Conservation (phyloP, 1,140 invertebrate genomes). For the Prorops nasuta region DNA sequence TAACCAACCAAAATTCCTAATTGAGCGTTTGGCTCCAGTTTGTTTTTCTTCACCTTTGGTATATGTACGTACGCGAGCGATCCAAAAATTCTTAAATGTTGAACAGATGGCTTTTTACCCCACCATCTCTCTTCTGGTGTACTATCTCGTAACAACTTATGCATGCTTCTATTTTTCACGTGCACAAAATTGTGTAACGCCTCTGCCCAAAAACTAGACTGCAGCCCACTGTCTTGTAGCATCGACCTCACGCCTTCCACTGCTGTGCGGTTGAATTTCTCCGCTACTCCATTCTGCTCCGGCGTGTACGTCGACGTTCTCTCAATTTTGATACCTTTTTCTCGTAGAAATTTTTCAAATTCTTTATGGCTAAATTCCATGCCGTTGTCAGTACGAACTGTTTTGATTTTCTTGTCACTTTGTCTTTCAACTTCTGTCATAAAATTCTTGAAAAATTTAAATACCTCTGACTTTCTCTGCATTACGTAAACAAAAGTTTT, state of each 20-base stretch:
- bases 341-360: not conserved
- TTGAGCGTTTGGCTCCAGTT: not conserved
- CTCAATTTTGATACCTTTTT: constrained; percentile 2
- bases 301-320: not conserved
- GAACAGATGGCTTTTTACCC: constrained; percentile 1
- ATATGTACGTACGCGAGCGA: constrained; percentile 1
- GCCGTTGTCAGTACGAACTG: constrained; percentile 9
- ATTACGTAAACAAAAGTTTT: constrained; percentile 4
- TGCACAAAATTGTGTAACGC: not conserved
- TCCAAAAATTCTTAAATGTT: constrained; percentile 5
- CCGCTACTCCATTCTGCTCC: constrained; percentile 1
- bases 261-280: constrained; percentile 1
- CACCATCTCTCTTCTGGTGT: constrained; percentile 6
- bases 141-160: not conserved
- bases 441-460: constrained; percentile 8
- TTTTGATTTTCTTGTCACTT: not conserved
- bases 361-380: constrained; percentile 3
- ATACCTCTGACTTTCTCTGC: constrained; percentile 8
- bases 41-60: not conserved
- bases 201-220: not conserved
- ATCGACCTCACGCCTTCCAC: not conserved
- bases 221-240: not conserved
- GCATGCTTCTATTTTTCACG: constrained; percentile 10
- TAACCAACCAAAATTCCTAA: constrained; percentile 4
- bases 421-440: constrained; percentile 3